Conservation (phyloP, 2,113 vertebrate species). For the Cricetomys ansorgei region DNA sequence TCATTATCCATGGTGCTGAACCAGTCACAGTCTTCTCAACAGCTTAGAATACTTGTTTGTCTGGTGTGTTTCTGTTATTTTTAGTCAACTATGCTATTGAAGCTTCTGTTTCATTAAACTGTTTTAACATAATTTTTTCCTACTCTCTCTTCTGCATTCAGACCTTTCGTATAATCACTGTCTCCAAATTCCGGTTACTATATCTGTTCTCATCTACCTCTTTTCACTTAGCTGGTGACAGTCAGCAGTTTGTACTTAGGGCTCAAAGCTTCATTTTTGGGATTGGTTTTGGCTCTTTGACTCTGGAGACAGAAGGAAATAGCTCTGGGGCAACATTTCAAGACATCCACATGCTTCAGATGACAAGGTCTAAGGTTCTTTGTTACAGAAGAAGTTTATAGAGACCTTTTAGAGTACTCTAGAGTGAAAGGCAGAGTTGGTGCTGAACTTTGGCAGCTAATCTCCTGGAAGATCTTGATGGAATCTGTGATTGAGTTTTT, state of each 20-base stretch:
- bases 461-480: not conserved
- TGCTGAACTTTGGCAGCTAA: not conserved
- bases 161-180: not conserved
- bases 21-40: not conserved
- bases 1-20: not conserved
- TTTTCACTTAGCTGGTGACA: not conserved
- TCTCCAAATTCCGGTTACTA: constrained; percentile 22
- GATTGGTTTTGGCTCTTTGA: not conserved
- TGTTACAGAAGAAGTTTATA: not conserved
- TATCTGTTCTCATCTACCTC: not conserved
- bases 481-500: not conserved
- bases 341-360: not conserved
- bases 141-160: not conserved
- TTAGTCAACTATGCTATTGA: not conserved
- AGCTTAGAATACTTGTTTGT: not conserved
- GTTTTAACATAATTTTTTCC: not conserved
- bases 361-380: not conserved
- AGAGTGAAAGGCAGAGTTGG: not conserved
- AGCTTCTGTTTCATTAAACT: not conserved
- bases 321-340: not conserved
- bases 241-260: not conserved
- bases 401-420: not conserved
- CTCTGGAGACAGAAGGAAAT: not conserved
- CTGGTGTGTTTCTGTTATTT: not conserved
- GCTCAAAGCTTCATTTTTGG: not conserved